Conservation (phyloP, 1,140 invertebrate genomes). For the fruit fly (Drosophila melanogaster) region DNA sequence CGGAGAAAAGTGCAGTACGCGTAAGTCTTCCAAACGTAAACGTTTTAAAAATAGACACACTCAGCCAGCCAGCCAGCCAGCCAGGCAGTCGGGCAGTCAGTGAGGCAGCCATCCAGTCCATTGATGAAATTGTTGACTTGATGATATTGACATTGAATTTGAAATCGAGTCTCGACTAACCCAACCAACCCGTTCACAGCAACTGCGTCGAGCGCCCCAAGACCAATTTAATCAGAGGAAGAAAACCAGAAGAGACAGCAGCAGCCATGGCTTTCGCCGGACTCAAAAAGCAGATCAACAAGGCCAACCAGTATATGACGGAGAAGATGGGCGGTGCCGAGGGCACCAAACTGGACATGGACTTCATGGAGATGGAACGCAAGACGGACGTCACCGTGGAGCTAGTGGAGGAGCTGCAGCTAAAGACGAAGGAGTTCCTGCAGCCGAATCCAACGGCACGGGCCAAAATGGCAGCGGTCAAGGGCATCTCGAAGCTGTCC, state of each 20-base stretch:
- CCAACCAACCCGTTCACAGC: slow-evolving; percentile 79
- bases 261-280: slow-evolving; percentile 96
- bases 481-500: slow-evolving; percentile 94
- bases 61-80: neutral
- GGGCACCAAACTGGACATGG: slow-evolving; percentile 99
- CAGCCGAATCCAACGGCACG: slow-evolving; percentile 99
- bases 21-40: slow-evolving; percentile 75
- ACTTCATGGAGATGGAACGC: slow-evolving; percentile 99
- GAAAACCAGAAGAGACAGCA: slow-evolving; percentile 30
- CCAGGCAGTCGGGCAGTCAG: neutral
- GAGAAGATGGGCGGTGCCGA: slow-evolving; percentile 99
- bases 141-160: slow-evolving; percentile 52
- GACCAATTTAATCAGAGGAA: slow-evolving; percentile 16
- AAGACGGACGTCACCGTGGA: slow-evolving; percentile 98
- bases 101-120: neutral
- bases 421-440: slow-evolving; percentile 99
- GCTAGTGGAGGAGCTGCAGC: slow-evolving; percentile 97
- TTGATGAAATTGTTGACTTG: slow-evolving; percentile 36
- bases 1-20: slow-evolving; percentile 62
- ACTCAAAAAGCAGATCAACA: slow-evolving; percentile 99
- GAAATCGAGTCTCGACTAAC: slow-evolving; percentile 56
- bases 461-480: slow-evolving; percentile 97
- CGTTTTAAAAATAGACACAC: slow-evolving; percentile 64
- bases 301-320: slow-evolving; percentile 99
- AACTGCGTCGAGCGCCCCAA: slow-evolving; percentile 56